A percentile compares a stretch with the other conserved stretches of the same genome.
Evolutionary conservation across 2,888 invertebrate genomes (phyloP).

Genomic region (Saturnia pavonia): DNA sequence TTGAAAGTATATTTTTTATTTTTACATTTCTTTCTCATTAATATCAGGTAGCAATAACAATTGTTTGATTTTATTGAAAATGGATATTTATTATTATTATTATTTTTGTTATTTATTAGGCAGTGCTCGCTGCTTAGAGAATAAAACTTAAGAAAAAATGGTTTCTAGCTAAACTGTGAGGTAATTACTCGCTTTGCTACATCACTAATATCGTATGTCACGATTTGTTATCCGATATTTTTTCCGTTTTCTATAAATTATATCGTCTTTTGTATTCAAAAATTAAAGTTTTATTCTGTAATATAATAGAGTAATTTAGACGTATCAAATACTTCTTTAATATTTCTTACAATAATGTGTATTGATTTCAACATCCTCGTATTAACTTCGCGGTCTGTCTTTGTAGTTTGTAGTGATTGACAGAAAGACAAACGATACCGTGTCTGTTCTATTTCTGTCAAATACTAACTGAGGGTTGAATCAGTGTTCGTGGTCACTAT

Average conservation of each 20-base stretch:
- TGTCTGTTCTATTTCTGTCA: conserved; percentile 42
- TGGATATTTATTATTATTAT: no score
- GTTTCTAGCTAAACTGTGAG: no score
- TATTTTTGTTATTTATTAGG: no score
- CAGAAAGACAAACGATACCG: conserved; percentile 37
- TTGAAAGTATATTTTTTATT: neutral
- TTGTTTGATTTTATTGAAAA: neutral
- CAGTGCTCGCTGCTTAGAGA: no score
- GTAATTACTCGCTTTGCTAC: no score
- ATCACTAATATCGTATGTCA: no score
- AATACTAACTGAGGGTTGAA: conserved; percentile 42
- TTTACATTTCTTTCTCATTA: neutral
- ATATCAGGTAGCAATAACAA: neutral
- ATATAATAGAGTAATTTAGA: neutral
- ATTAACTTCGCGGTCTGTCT: conserved; percentile 10
- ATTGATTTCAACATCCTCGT: neutral
- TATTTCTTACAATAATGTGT: neutral
- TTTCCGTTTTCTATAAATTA: no score
- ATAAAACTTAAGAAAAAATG: no score
- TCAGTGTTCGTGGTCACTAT: conserved; percentile 39
- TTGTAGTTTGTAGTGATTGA: conserved; percentile 37
- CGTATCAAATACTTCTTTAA: neutral
- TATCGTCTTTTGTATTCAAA: no score
- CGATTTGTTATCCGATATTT: no score
- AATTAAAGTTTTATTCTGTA: neutral